phyloP scores from a whole-genome alignment of 2,888 invertebrate species.

The Abscondita cerata region DNA sequence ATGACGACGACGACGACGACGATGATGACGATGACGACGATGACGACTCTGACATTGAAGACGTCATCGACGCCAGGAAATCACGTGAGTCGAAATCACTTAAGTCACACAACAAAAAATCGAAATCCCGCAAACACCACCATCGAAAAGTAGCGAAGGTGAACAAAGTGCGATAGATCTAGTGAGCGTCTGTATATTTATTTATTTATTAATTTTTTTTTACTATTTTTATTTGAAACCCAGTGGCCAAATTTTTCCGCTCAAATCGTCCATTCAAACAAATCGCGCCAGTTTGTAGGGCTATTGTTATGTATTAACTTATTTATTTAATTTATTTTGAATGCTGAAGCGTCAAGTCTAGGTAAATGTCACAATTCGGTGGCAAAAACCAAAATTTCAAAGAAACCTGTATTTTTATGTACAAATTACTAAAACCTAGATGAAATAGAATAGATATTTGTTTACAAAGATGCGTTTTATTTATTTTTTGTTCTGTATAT shows the following conservation, averaged over 20 bases:
- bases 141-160: conserved; percentile 45
- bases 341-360: conserved; percentile 56
- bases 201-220: conserved; percentile 18
- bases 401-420: conserved; percentile 36
- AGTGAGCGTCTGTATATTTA: conserved; percentile 30
- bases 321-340: conserved; percentile 64
- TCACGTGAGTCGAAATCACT: conserved; percentile 87
- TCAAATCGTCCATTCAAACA: conserved; percentile 15
- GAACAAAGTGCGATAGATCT: conserved; percentile 49
- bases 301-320: conserved; percentile 66
- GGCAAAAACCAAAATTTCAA: conserved; percentile 44
- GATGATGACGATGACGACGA: conserved; percentile 74
- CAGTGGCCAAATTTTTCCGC: conserved; percentile 12
- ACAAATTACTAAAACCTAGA: conserved; percentile 25
- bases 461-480: conserved; percentile 31
- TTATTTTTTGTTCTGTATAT: conserved; percentile 33
- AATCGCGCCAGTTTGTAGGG: conserved; percentile 49
- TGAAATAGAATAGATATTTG: conserved; percentile 30
- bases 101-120: conserved; percentile 54
- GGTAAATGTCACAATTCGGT: conserved; percentile 59
- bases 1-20: conserved; percentile 70
- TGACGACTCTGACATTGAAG: conserved; percentile 71
- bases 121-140: conserved; percentile 45
- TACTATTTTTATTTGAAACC: neutral
- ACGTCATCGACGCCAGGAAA: conserved; percentile 73